Base-by-base conservation (phyloP, 2,888 invertebrate genomes). In the Calliphora vomitoria region DNA sequence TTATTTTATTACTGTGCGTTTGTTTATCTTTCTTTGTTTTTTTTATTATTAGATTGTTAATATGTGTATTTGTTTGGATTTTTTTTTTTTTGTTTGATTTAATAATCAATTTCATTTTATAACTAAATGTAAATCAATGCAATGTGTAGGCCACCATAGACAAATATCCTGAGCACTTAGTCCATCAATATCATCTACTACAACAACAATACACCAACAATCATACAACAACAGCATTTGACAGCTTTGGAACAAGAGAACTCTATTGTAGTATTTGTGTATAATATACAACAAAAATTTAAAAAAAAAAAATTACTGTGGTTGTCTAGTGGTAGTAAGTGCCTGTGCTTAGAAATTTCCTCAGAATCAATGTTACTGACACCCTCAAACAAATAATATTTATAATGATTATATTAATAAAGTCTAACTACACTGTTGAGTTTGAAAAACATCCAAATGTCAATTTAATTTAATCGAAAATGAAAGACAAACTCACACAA, bases 281-380 rank as follows among this genome's bases (percentile, higher is more conserved):
- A n/a, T 50, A 50, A 6, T 35, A n/a, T 15, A 38, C 15, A 62
- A 38, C 1, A 5, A 53, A 5, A 18, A 8, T 8, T n/a, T n/a
- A 58, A 8, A 15, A 6, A 13, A 60, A 0, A 35, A 15, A 35
- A 15, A 20, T 20, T 35, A 35, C 31, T 68, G 47, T 68, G 44
- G 38, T 53, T 71, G 31, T 41, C 20, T 68, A 35, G 31, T 11
- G 13, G 13, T 10, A 25, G 58, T 11, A 58, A 58, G 58, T 25
- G 58, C 25, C 60, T 15, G 60, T 60, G 50, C 31, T 35, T 53
- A 31, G 50, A 35, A 35, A 35, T 35, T 35, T 53, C 8, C 41
- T 25, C n/a, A 35, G 18, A 50, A 53, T 71, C 53, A 35, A 53
- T 71, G 69, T 35, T 71, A 53, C 18, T 71, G 69, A 71, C 69